These are phyloP conservation scores for Tetramorium parvispinum DNA, from an alignment of 1,140 invertebrate species.

Conservation along the genomic window DNA sequence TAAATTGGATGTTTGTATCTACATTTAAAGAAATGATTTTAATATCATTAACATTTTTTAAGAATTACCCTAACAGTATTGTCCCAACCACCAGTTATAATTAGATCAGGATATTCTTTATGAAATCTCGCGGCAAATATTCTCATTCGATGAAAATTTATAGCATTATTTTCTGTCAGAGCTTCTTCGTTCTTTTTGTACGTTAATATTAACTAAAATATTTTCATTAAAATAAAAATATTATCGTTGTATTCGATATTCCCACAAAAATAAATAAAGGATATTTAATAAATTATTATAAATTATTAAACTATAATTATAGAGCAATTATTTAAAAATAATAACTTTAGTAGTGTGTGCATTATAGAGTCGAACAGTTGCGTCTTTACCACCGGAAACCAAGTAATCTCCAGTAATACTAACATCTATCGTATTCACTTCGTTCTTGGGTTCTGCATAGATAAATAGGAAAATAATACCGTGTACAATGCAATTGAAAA, in stretches of 20 bases:
- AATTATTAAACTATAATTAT: neutral
- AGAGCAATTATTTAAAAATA: slow-evolving; percentile 1
- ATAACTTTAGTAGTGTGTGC: slow-evolving; percentile 71
- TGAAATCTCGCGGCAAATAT: slow-evolving; percentile 79
- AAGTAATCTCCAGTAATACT: slow-evolving; percentile 67
- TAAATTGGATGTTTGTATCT: no score
- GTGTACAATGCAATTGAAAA: neutral
- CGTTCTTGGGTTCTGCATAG: slow-evolving; percentile 77
- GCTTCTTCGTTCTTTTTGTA: slow-evolving; percentile 65
- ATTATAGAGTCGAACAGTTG: slow-evolving; percentile 78
- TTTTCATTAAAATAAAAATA: no score
- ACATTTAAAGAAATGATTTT: no score
- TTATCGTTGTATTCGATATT: no score
- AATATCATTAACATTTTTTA: neutral
- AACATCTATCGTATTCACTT: slow-evolving; percentile 79
- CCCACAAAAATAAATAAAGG: no score
- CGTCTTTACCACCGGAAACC: slow-evolving; percentile 79
- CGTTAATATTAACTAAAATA: slow-evolving; percentile 62
- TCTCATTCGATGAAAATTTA: slow-evolving; percentile 77
- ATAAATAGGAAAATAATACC: slow-evolving; percentile 17
- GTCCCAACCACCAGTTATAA: slow-evolving; percentile 81
- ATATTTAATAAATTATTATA: no score
- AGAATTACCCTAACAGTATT: slow-evolving; percentile 75
- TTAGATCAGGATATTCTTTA: slow-evolving; percentile 70
- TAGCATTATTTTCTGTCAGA: slow-evolving; percentile 61